A percentile compares a stretch with the other conserved stretches of the same genome.
phyloP scores from a whole-genome alignment of 2,113 vertebrate species.

The Chascanopsetta lugubris region DNA sequence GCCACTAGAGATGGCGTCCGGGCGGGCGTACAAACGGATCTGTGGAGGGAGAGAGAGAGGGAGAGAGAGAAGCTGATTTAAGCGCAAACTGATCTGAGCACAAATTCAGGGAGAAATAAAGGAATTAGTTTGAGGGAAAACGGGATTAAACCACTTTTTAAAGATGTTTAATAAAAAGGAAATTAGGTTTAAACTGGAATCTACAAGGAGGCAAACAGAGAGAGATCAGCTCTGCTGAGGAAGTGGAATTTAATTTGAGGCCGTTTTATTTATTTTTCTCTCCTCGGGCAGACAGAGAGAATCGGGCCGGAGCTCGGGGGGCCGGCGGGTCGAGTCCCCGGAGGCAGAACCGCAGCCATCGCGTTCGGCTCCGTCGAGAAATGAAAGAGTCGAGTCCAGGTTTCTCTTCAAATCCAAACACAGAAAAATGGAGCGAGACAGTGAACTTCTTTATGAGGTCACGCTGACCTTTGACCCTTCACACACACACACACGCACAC shows the following conservation, averaged over 20 bases:
- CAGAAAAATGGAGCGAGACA: background rate
- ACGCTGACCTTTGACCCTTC: too few relatives aligned
- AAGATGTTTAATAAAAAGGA: background rate
- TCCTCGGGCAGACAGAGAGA: background rate
- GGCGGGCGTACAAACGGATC: conserved; percentile 95
- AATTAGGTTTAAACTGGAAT: background rate
- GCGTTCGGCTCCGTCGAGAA: conserved; percentile 17
- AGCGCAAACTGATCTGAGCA: conserved; percentile 23
- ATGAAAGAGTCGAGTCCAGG: conserved; percentile 7
- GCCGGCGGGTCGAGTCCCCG: conserved; percentile 34
- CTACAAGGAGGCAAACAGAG: background rate
- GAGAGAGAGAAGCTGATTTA: background rate
- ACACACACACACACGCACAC: background rate
- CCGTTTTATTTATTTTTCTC: background rate
- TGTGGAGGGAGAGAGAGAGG: conserved; percentile 62
- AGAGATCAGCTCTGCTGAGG: conserved; percentile 13
- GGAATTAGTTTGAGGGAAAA: conserved; percentile 16
- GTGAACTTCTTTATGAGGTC: background rate
- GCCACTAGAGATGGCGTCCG: conserved; percentile 93
- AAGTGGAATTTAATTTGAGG: conserved; percentile 6
- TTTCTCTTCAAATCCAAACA: conserved; percentile 8
- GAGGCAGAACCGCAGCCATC: conserved; percentile 31
- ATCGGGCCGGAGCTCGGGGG: background rate
- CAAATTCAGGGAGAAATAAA: conserved; percentile 16
- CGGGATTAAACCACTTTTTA: background rate